Base-by-base conservation (phyloP, 2,888 invertebrate genomes). In the Idaea biselata region DNA sequence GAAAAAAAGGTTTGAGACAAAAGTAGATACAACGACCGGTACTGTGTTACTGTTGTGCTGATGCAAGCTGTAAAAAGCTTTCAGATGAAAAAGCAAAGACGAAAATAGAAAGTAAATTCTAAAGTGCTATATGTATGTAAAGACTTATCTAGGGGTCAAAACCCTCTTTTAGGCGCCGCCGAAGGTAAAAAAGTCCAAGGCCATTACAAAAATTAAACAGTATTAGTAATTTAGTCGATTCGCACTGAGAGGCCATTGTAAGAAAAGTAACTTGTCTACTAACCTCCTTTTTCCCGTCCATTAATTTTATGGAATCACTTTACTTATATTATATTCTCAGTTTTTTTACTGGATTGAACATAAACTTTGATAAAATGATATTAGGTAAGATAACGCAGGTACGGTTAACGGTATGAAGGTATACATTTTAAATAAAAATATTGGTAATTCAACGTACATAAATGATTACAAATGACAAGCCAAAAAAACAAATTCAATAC, bases 291-390 rank as follows among this genome's bases (percentile, higher is more conserved):
- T 56, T 56, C 56, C 56, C 17, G 18, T 14, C 18, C 56, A 18
- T 56, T 56, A 56, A 56, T 56, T 56, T 56, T 56, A 56, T 56
- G 18, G 18, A 18, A 18, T 56, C 56, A 56, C 18, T 56, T 56
- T 44, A 44, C 44, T 44, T 56, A 56, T 56, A 56, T 44, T 56
- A 56, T 56, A 56, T 18, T 56, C 56, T 11, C 18, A 18, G 18
- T 18, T 18, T 14, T 56, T 56, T 56, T 56, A 17, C 56, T 56
- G 17, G 17, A 56, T 56, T 44, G 44, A 44, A 44, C 44, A 44
- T 44, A 44, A 44, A 44, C 44, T 44, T 8, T 44, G 11, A 8
- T 44, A 44, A 44, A 44, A 44, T 44, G 14, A 14, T 44, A 44
- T 44, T 44, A 44, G 44, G 44, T 7, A 44, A 44, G 44, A 44